These are phyloP conservation scores for Pampus argenteus DNA, from an alignment of 2,797 vertebrate species.

Conservation along the genomic window DNA sequence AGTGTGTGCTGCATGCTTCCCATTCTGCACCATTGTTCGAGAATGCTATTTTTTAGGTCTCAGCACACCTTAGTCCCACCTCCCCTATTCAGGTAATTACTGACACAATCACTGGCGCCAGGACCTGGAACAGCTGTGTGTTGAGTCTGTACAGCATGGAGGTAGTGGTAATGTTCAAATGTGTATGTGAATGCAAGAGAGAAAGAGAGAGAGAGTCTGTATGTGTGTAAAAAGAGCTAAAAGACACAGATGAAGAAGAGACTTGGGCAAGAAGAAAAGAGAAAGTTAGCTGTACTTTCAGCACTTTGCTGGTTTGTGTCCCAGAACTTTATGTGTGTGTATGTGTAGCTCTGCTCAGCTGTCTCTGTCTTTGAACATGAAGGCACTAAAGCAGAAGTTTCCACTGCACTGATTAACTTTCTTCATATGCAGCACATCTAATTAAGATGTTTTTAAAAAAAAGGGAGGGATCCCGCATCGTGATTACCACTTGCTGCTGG, in stretches of 20 bases:
- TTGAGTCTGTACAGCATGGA: constrained; percentile 20
- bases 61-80: constrained; percentile 51
- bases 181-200: constrained; percentile 40
- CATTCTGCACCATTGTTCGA: constrained; percentile 38
- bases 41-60: constrained; percentile 59
- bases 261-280: constrained; percentile 22
- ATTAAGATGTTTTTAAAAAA: constrained; percentile 63
- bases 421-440: constrained; percentile 52
- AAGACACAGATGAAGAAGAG: constrained; percentile 31
- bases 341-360: constrained; percentile 20
- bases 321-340: constrained; percentile 10
- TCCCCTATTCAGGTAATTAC: constrained; percentile 72
- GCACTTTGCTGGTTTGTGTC: constrained; percentile 43
- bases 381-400: constrained; percentile 48
- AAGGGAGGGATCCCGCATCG: constrained; percentile 30
- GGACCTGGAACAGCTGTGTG: constrained; percentile 60
- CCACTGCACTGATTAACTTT: constrained; percentile 59
- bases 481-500: constrained; percentile 45
- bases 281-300: constrained; percentile 25
- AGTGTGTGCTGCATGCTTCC: constrained; percentile 28
- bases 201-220: not conserved
- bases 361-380: constrained; percentile 31
- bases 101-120: constrained; percentile 59
- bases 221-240: constrained; percentile 21
- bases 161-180: constrained; percentile 30